These are phyloP conservation scores for Pachyrhynchus sulphureomaculatus DNA, from an alignment of 1,140 invertebrate species.

Conservation along the genomic window DNA sequence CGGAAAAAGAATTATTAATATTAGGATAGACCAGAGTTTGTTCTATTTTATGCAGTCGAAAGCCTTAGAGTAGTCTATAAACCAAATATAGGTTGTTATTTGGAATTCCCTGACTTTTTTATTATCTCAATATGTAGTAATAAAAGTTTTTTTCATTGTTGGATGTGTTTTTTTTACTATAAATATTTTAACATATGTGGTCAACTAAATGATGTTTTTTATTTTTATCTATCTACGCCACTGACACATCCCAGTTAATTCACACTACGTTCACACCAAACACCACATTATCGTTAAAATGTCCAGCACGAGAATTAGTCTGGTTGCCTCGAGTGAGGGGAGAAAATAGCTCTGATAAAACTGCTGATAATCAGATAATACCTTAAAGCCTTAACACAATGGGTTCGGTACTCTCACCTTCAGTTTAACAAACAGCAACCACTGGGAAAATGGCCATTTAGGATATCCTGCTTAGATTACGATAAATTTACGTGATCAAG, in stretches of 20 bases:
- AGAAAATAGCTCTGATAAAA: conserved; percentile 19
- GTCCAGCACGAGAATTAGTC: conserved; percentile 15
- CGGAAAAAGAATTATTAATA: too few species aligned
- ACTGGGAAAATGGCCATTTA: conserved; percentile 33
- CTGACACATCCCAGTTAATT: conserved; percentile 6
- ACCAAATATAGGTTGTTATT: too few species aligned
- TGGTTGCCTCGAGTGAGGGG: conserved; percentile 8
- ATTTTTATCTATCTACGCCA: neutral
- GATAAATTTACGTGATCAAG: conserved; percentile 26
- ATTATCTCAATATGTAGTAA: too few species aligned
- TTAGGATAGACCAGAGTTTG: too few species aligned
- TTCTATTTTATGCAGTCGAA: too few species aligned
- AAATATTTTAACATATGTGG: too few species aligned
- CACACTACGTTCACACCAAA: conserved; percentile 11
- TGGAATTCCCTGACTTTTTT: too few species aligned
- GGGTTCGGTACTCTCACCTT: conserved; percentile 14
- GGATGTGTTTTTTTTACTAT: too few species aligned
- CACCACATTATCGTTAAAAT: conserved; percentile 9
- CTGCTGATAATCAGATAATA: conserved; percentile 19
- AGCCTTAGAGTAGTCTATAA: too few species aligned
- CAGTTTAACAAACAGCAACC: conserved; percentile 16
- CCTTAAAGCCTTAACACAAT: conserved; percentile 8
- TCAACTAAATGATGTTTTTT: too few species aligned
- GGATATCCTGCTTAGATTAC: conserved; percentile 39
- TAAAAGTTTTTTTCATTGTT: too few species aligned